These are phyloP conservation scores for Leptinotarsa haldemani DNA, from an alignment of 2,888 invertebrate genomes.

Conservation along the genomic window DNA sequence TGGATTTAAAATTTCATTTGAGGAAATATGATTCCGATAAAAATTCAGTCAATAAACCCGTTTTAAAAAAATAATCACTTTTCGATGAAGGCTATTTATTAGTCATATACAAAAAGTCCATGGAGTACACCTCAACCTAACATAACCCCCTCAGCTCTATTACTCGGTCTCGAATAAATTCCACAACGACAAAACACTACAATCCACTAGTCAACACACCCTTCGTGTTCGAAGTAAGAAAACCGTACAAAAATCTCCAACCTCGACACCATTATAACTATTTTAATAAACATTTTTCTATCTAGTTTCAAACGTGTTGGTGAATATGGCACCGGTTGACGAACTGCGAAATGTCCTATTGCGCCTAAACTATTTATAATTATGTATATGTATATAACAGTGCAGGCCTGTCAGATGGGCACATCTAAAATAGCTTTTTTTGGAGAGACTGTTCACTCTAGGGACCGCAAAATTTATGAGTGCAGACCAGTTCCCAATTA, in stretches of 20 bases:
- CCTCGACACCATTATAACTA: constrained; percentile 51
- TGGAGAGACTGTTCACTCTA: neutral
- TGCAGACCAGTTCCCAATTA: no score
- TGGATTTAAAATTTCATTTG: no score
- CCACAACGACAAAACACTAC: constrained; percentile 8
- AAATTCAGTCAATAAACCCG: no score
- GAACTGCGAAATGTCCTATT: constrained; percentile 34
- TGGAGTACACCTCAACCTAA: neutral
- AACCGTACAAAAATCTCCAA: constrained; percentile 54
- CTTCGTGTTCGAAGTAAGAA: constrained; percentile 32
- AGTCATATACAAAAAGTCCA: neutral
- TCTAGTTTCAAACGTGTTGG: constrained; percentile 50
- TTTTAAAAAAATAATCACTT: no score
- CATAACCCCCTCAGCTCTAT: neutral
- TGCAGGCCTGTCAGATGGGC: constrained; percentile 47
- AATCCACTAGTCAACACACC: constrained; percentile 1
- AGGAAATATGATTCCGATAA: no score
- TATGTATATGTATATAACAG: constrained; percentile 13
- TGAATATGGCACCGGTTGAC: constrained; percentile 59
- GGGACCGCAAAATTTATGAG: neutral
- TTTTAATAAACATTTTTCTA: constrained; percentile 34
- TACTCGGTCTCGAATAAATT: neutral
- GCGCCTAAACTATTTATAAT: constrained; percentile 8
- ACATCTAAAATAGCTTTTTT: neutral
- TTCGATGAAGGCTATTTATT: neutral